A percentile compares a stretch with the other conserved stretches of the same genome.
These are phyloP conservation scores for Botia kubotai DNA, from an alignment of 2,797 vertebrate genomes.

Conservation along the genomic window DNA sequence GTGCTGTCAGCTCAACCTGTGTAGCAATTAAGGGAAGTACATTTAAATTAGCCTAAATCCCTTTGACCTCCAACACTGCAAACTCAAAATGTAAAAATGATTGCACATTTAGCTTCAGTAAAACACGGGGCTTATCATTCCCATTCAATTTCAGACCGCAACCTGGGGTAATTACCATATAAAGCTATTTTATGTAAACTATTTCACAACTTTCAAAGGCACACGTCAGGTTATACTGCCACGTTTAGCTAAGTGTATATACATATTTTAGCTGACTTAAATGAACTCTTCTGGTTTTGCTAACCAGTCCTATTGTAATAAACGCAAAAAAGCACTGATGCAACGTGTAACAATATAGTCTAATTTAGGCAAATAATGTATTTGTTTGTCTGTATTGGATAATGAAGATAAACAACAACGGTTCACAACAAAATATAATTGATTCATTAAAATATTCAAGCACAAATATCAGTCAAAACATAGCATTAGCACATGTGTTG, in stretches of 20 bases:
- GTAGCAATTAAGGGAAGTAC: not conserved
- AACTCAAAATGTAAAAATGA: not conserved
- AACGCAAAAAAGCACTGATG: not conserved
- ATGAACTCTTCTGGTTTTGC: not conserved
- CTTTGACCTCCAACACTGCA: not conserved
- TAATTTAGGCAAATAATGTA: not conserved
- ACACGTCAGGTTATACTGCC: not conserved
- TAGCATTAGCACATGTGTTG: conserved; percentile 21
- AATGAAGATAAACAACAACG: not conserved
- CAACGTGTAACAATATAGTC: not conserved
- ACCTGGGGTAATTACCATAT: no score
- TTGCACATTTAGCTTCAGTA: not conserved
- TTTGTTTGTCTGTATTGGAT: not conserved
- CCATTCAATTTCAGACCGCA: not conserved
- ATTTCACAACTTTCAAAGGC: not conserved
- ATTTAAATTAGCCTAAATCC: not conserved
- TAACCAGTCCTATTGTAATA: not conserved
- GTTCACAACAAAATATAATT: not conserved
- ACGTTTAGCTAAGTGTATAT: not conserved
- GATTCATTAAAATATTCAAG: not conserved
- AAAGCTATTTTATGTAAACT: no score
- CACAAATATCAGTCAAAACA: conserved; percentile 1
- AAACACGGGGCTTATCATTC: not conserved
- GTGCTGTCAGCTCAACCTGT: conserved; percentile 12
- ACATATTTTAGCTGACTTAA: not conserved